Evolutionary conservation across 2,888 invertebrate species (phyloP).

Genomic region (Ceramica pisi): DNA sequence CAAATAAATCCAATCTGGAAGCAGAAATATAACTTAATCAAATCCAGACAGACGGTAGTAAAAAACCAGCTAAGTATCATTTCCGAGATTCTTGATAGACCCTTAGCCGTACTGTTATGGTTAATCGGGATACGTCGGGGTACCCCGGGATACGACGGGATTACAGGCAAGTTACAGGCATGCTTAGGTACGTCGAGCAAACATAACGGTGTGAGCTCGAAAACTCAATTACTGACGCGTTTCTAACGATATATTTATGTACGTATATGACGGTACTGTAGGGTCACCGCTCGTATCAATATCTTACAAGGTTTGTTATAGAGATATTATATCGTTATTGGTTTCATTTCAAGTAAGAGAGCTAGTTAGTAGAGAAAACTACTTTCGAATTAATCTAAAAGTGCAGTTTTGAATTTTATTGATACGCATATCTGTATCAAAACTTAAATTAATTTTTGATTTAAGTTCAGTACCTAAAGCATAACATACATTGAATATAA

Average conservation of each 20-base stretch:
- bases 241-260: constrained; percentile 65
- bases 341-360: background rate
- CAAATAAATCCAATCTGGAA: constrained; percentile 49
- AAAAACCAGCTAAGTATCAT: constrained; percentile 49
- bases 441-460: too few species aligned
- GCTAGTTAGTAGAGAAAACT: background rate
- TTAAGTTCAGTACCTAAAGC: too few species aligned
- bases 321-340: background rate
- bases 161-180: constrained; percentile 65
- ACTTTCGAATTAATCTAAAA: background rate
- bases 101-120: constrained; percentile 63
- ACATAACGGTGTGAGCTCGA: constrained; percentile 72
- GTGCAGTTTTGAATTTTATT: too few species aligned
- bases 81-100: constrained; percentile 48
- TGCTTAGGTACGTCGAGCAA: constrained; percentile 67
- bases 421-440: too few species aligned
- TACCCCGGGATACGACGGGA: constrained; percentile 46
- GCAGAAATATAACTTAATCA: constrained; percentile 47
- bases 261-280: constrained; percentile 43
- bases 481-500: too few species aligned
- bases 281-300: constrained; percentile 49
- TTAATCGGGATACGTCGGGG: constrained; percentile 58
- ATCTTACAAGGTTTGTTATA: constrained; percentile 31
- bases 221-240: constrained; percentile 77
- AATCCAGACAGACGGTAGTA: constrained; percentile 38